A percentile compares a stretch with the other conserved stretches of the same genome.
Conservation (phyloP, 2,888 invertebrate genomes). For the Chrysolina haemoptera region DNA sequence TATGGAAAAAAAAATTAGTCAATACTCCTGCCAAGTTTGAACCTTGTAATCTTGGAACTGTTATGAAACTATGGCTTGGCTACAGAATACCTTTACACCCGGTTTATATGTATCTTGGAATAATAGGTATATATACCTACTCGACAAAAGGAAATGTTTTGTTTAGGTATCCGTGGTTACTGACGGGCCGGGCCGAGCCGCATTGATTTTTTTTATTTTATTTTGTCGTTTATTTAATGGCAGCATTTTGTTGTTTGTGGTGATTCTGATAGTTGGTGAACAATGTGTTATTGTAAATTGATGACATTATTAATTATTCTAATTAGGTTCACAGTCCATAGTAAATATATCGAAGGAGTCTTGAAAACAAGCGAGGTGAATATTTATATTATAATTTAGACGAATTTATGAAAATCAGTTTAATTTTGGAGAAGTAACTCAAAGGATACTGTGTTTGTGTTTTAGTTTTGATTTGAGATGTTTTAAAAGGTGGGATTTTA, state of each 20-base stretch:
- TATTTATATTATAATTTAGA: conserved; percentile 6
- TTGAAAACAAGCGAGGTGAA: conserved; percentile 75
- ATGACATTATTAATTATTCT: conserved; percentile 20
- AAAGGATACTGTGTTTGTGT: too few species aligned
- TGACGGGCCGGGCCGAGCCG: too few species aligned
- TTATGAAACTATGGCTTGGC: too few species aligned
- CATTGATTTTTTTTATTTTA: conserved; percentile 9
- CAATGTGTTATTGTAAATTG: conserved; percentile 28
- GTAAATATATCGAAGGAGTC: conserved; percentile 77
- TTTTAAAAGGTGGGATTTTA: too few species aligned
- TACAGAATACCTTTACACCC: too few species aligned
- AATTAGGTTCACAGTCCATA: conserved; percentile 25
- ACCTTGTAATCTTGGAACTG: too few species aligned
- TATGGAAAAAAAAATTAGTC: too few species aligned
- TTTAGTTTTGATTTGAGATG: too few species aligned
- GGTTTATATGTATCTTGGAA: too few species aligned
- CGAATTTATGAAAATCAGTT: too few species aligned
- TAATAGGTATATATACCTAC: not conserved
- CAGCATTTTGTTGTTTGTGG: not conserved
- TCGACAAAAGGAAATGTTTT: not conserved
- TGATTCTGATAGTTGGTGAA: not conserved
- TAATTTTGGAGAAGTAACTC: too few species aligned
- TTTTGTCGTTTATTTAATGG: not conserved
- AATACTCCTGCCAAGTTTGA: too few species aligned
- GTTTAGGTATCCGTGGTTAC: not conserved